A percentile compares a stretch with the other conserved stretches of the same genome.
phyloP scores from a whole-genome alignment of 2,888 invertebrate species.

The Vesta saturnalis region DNA sequence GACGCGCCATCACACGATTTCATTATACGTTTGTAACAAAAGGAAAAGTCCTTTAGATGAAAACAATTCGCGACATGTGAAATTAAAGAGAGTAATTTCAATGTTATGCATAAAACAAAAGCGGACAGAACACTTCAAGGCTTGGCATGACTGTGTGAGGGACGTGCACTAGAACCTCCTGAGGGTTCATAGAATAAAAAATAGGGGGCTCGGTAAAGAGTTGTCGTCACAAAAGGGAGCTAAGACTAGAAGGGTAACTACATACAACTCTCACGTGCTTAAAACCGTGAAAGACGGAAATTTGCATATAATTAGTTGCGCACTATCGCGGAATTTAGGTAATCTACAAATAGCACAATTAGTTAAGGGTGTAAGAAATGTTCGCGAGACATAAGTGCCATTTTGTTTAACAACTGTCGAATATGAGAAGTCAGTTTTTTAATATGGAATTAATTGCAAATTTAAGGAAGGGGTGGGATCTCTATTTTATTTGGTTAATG shows the following conservation, averaged over 20 bases:
- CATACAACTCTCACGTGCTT: conserved; percentile 19
- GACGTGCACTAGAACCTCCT: conserved; percentile 29
- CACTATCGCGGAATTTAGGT: too few species aligned
- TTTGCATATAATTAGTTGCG: background rate
- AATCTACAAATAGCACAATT: too few species aligned
- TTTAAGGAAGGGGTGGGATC: conserved; percentile 32
- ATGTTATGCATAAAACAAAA: conserved; percentile 39
- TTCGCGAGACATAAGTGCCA: too few species aligned
- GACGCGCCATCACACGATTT: background rate
- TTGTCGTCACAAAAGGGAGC: conserved; percentile 35
- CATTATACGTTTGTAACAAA: background rate
- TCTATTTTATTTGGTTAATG: conserved; percentile 30
- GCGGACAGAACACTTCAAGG: conserved; percentile 29
- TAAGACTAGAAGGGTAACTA: conserved; percentile 26
- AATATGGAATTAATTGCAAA: conserved; percentile 47
- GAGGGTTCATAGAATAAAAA: conserved; percentile 31
- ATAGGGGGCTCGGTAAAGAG: conserved; percentile 33
- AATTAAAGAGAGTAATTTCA: conserved; percentile 39
- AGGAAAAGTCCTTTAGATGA: conserved; percentile 15
- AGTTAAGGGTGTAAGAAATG: too few species aligned
- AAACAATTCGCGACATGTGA: conserved; percentile 31
- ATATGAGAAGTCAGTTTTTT: conserved; percentile 35
- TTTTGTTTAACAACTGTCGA: background rate
- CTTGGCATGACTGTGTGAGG: conserved; percentile 35
- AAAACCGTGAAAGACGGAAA: conserved; percentile 9